phyloP scores from a whole-genome alignment of 2,113 vertebrate species.

The Xenopus borealis region DNA sequence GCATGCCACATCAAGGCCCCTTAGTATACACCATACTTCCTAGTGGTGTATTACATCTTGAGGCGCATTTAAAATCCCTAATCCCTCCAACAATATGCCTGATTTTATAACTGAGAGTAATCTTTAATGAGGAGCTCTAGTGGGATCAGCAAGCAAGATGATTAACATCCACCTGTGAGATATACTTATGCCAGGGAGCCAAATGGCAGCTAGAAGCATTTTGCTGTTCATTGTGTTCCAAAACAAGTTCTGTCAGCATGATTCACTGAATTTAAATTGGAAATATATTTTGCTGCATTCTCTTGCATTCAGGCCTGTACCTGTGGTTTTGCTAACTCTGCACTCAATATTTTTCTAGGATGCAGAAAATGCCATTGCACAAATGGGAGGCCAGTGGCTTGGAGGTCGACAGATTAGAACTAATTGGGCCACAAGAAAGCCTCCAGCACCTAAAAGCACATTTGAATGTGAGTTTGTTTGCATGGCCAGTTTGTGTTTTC shows the following conservation, averaged over 20 bases:
- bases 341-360: slow-evolving; percentile 65
- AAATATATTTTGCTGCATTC: not conserved
- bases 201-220: slow-evolving; percentile 3
- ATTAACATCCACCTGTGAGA: too few species aligned
- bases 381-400: slow-evolving; percentile 98
- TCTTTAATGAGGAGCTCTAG: too few species aligned
- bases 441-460: slow-evolving; percentile 89
- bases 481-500: too few species aligned
- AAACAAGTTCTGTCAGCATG: not conserved
- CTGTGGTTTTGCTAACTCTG: not conserved
- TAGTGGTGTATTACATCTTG: too few species aligned
- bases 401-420: slow-evolving; percentile 96
- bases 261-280: not conserved
- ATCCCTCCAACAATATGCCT: too few species aligned
- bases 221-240: not conserved
- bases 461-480: slow-evolving; percentile 78
- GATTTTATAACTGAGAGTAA: too few species aligned
- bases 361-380: slow-evolving; percentile 94
- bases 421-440: slow-evolving; percentile 98
- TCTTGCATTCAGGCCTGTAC: not conserved
- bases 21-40: too few species aligned
- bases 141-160: too few species aligned
- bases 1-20: too few species aligned
- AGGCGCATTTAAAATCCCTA: too few species aligned
- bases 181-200: too few species aligned